phyloP scores from a whole-genome alignment of 2,797 vertebrate genomes.

The Anguilla megastoma region DNA sequence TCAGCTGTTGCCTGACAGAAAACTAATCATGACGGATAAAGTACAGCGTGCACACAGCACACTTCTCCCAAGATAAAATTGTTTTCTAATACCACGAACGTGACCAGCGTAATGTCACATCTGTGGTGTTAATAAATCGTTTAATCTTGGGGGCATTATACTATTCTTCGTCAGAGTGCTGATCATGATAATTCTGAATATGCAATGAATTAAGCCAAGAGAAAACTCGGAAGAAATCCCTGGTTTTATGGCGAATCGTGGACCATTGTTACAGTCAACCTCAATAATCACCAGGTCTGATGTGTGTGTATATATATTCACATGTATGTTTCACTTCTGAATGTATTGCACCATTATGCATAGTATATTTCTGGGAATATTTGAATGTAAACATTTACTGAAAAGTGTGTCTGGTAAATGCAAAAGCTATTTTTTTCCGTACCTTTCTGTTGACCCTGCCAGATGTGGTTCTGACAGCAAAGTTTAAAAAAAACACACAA shows the following conservation, averaged over 20 bases:
- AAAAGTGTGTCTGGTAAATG: not conserved
- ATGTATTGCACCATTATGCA: too few relatives aligned
- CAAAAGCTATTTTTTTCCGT: not conserved
- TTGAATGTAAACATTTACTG: not conserved
- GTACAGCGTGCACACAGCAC: too few relatives aligned
- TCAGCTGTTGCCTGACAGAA: too few relatives aligned
- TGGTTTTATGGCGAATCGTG: not conserved
- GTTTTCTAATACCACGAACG: too few relatives aligned
- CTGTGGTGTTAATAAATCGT: too few relatives aligned
- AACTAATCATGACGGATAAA: too few relatives aligned
- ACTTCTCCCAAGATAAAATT: too few relatives aligned
- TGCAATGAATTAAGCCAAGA: not conserved
- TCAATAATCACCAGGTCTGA: not conserved
- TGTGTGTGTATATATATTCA: not conserved
- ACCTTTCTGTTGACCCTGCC: not conserved
- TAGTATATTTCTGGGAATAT: not conserved
- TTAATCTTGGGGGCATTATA: too few relatives aligned
- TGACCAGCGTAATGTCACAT: too few relatives aligned
- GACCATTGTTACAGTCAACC: not conserved
- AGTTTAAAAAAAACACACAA: not conserved
- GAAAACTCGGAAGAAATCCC: not conserved
- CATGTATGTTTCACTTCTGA: not conserved
- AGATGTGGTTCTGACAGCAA: not conserved
- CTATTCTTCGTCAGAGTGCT: not conserved
- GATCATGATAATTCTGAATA: not conserved